Evolutionary conservation across 2,888 invertebrate species (phyloP), one percentile per base, ranked within the genome.

Genomic region (Lumbricus terrestris): DNA sequence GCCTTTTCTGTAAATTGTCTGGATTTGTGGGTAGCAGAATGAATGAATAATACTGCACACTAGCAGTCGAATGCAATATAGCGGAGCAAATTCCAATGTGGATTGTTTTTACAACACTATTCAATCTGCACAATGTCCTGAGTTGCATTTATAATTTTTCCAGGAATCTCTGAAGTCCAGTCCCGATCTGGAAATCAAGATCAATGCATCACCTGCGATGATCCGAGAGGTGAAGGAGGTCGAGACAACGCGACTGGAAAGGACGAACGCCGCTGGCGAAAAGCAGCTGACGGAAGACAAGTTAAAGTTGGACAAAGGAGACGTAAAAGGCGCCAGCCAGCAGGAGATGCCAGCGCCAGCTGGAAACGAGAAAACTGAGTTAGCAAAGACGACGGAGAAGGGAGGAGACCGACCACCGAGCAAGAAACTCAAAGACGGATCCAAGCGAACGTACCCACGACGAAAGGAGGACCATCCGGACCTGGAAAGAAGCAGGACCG

Each of bases 391-490:
- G 35, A 16, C 20, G 20, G 85, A 33, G 16, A 85, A 37, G 37
- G 88, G 38, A n/a, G 89, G 35, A 23, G 89, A 90, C 38, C 38
- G 89, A 35, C 90, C 90, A 23, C 89, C 90, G 8, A 88, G 47
- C 82, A 90, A 90, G 47, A 47, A 42, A 34, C 69, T 34, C 33
- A 88, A 90, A 20, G 90, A 90, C 16, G 90, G 33, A 34, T 38
- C 42, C 1, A 34, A 89, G 54, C 35, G 88, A 54, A 13, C 29
- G 16, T 83, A 38, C 33, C 13, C 35, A 15, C 18, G 83, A 82
- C 37, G 40, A 18, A 42, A 82, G 29, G 83, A 85, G 18, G 82
- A 82, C 6, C 40, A 88, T 20, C 37, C 0, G 0, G 90, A 88
- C n/a, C 34, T 15, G 23, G 90, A 82, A 29, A 47, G 89, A 69